A percentile compares a stretch with the other conserved stretches of the same genome.
These are phyloP conservation scores for Acropternis orthonyx DNA, from an alignment of 2,797 vertebrate species.

Conservation along the genomic window DNA sequence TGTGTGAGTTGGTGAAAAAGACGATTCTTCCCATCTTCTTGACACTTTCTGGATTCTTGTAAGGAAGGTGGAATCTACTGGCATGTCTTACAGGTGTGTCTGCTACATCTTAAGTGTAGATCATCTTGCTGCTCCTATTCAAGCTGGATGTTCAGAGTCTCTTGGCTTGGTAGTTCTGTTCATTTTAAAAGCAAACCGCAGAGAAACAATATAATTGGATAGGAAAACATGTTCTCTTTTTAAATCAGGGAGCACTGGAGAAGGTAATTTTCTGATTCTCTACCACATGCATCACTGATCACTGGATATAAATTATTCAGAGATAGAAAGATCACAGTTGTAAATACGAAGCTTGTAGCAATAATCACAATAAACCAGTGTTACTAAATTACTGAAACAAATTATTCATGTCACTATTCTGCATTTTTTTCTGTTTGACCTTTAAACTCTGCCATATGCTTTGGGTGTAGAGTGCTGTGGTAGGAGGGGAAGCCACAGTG, in stretches of 20 bases:
- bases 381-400: slow-evolving; percentile 24
- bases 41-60: neutral
- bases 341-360: slow-evolving; percentile 20
- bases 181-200: neutral
- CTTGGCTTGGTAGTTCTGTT: neutral
- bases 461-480: neutral
- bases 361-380: slow-evolving; percentile 23
- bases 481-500: neutral
- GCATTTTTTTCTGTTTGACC: slow-evolving; percentile 23
- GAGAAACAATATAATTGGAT: neutral
- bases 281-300: neutral
- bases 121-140: neutral
- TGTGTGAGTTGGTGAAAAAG: neutral
- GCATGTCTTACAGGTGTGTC: fast-evolving
- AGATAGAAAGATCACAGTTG: slow-evolving; percentile 11
- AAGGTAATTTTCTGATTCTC: slow-evolving; percentile 16
- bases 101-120: neutral
- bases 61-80: neutral
- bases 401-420: neutral
- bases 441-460: neutral
- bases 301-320: slow-evolving; percentile 34
- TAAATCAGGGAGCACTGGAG: neutral
- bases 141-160: neutral
- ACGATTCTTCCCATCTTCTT: neutral
- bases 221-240: neutral